Evolutionary conservation across 2,888 invertebrate genomes (phyloP).

Genomic region (Onchidella celtica): DNA sequence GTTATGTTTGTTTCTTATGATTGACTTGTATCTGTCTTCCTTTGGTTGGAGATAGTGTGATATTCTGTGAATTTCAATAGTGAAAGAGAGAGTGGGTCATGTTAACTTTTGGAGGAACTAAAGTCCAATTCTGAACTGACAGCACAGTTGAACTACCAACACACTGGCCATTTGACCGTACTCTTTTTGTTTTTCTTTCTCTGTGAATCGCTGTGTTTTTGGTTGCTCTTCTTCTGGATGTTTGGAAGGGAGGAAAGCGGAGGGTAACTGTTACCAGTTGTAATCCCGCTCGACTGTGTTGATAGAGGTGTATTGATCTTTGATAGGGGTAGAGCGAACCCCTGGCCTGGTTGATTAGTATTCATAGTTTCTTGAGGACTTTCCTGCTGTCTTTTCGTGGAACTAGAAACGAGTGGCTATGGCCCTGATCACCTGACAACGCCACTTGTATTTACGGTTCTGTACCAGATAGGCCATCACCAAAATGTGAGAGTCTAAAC

Average conservation of each 20-base stretch:
- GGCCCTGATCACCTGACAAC: slow-evolving; percentile 1
- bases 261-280: background rate
- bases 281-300: background rate
- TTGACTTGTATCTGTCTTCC: no score
- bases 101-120: no score
- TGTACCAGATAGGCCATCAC: background rate
- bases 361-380: slow-evolving; percentile 41
- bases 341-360: slow-evolving; percentile 34
- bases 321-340: background rate
- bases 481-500: no score
- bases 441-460: slow-evolving; percentile 10
- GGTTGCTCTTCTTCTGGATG: no score
- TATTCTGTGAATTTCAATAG: no score
- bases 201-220: slow-evolving; percentile 15
- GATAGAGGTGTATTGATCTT: slow-evolving; percentile 4
- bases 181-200: slow-evolving; percentile 29
- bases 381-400: slow-evolving; percentile 6
- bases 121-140: no score
- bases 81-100: no score
- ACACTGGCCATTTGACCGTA: no score
- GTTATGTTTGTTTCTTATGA: no score
- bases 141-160: no score
- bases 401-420: slow-evolving; percentile 32
- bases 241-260: no score
- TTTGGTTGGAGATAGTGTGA: no score